Evolutionary conservation across 2,888 invertebrate genomes (phyloP).

Genomic region (Acanthosepion esculentum): DNA sequence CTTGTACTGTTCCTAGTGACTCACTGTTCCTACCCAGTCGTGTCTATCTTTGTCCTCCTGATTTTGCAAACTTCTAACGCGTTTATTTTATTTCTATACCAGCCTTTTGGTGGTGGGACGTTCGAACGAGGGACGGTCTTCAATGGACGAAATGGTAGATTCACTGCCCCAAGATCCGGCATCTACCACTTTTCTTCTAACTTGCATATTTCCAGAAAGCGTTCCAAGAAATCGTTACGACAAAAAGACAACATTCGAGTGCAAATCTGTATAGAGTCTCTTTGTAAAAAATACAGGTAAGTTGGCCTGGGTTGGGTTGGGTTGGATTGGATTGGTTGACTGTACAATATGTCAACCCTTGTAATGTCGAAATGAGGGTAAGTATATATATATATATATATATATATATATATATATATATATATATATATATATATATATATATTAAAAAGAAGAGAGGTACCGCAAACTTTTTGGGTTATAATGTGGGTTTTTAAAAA

Average conservation of each 20-base stretch:
- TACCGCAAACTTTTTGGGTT: too few relatives aligned
- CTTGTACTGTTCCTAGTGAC: too few relatives aligned
- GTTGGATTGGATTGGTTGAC: neutral
- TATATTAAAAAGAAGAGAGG: too few relatives aligned
- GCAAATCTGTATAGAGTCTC: constrained; percentile 68
- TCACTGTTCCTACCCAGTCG: too few relatives aligned
- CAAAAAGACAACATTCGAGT: constrained; percentile 62
- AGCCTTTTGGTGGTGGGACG: constrained; percentile 70
- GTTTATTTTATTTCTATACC: constrained; percentile 48
- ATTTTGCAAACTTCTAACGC: neutral
- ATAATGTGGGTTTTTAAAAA: too few relatives aligned
- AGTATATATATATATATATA: too few relatives aligned
- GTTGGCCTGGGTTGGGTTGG: constrained; percentile 51
- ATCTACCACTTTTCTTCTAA: constrained; percentile 70
- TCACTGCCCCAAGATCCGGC: constrained; percentile 66
- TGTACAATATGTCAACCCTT: too few relatives aligned
- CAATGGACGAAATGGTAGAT: constrained; percentile 66
- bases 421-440: too few relatives aligned
- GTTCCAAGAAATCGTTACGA: constrained; percentile 55
- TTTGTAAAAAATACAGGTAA: constrained; percentile 70
- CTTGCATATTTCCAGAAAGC: constrained; percentile 63
- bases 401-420: too few relatives aligned
- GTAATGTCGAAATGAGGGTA: too few relatives aligned
- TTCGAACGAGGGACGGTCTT: constrained; percentile 68
- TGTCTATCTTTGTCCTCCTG: too few relatives aligned